Base-by-base conservation (phyloP, 2,113 vertebrate genomes). In the Cairina moschata region DNA sequence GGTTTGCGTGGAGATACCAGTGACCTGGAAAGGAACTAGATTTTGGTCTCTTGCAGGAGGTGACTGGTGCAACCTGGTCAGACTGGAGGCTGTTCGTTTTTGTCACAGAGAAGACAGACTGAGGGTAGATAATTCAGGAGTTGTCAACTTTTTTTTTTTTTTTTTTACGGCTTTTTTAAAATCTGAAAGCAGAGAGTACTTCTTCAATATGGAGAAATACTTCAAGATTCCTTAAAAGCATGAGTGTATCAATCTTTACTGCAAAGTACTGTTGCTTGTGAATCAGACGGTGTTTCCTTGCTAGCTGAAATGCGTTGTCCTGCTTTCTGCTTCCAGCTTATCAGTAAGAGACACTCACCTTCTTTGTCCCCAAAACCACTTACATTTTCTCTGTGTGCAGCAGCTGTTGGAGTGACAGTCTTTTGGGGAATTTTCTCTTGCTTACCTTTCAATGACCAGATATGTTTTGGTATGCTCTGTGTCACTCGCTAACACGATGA, bases 281-380 rank as follows among this genome's bases (percentile, higher is more conserved):
- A 25, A 11, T 75, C 29, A n/a, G 31, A 9, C 59, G 26, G 20
- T 31, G 18, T 75, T 88, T 86, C 0, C 0, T 42, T 0, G 0
- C 2, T 5, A 46, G 10, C 38, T 58, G 59, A 36, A 86, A 32
- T 36, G 12, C 9, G 1, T 9, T 68, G 23, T 72, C 38, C 52
- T 81, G 36, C 62, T 67, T 83, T 86, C 86, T 86, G 31, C 55
- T 54, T 65, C 11, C 42, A 22, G 5, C 28, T 54, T 62, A 28
- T 18, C 25, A 52, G 8, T 32, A 13, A 32, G 46, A 52, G 59
- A 23, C 3, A 1, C 17, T 48, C 59, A 29, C 17, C 26, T 76
- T 40, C 26, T 56, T 68, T 44, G 42, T 68, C 63, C 48, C 42
- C 20, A 68, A 29, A 85, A n/a, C 18, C 25, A 11, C 38, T 68